Evolutionary conservation across 2,113 vertebrate species (phyloP).

Genomic region (Glareola pratincola): DNA sequence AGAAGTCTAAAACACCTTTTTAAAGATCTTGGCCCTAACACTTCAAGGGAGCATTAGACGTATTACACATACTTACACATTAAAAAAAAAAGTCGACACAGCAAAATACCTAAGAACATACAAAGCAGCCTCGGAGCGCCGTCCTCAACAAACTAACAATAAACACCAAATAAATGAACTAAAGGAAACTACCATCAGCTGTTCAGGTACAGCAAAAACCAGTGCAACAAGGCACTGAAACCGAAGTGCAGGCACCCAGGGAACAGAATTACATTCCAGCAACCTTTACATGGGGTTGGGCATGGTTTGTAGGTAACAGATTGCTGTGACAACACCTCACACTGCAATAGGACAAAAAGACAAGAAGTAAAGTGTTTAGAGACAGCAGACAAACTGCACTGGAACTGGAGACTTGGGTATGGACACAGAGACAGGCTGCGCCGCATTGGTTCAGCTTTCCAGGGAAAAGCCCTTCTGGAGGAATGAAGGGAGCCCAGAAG

Average conservation of each 20-base stretch:
- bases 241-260: background rate
- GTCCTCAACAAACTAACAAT: background rate
- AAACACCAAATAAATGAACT: background rate
- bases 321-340: background rate
- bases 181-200: background rate
- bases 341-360: background rate
- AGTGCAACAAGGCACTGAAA: background rate
- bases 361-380: background rate
- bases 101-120: background rate
- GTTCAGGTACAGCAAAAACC: background rate
- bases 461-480: background rate
- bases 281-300: accelerated
- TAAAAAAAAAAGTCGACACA: background rate
- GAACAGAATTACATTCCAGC: background rate
- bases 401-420: background rate
- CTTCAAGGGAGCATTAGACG: background rate
- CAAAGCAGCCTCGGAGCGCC: background rate
- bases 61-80: background rate
- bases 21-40: background rate
- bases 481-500: background rate
- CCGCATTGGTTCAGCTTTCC: background rate
- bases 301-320: no score
- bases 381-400: background rate
- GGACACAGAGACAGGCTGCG: background rate
- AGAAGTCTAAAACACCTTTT: background rate